Base-by-base conservation (phyloP, 1,140 invertebrate species). In the Calosoma granatense region DNA sequence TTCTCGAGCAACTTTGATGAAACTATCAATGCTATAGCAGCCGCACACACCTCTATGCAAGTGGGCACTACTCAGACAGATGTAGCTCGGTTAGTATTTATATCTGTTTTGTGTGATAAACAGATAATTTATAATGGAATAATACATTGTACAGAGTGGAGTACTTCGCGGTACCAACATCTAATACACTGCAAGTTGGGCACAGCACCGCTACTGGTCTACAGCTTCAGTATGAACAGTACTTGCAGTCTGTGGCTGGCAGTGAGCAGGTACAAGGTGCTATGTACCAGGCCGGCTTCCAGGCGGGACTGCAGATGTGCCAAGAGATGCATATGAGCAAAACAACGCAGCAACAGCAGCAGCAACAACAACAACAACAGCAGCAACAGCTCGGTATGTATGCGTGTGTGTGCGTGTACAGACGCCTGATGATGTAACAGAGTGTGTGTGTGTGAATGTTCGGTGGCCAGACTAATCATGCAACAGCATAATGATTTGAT, bases 131-230 rank as follows among this genome's bases (percentile, higher is more conserved):
- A 9, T n/a, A 36, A n/a, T n/a, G n/a, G 9, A 36, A 36, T 20
- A 9, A 51, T 11, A n/a, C 11, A n/a, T 36, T 36, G 26, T 9
- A 9, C n/a, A 47, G 68, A 56, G 65, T 71, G 19, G 78, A 80
- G 61, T 80, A 78, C 63, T 79, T 80, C 59, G 71, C 76, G 14
- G 73, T 76, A 55, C 77, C 77, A 14, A 67, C 76, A 20, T 54
- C 70, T 1, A 70, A 71, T 21, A 61, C 67, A 55, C 61, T 77
- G 60, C 70, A 74, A 2, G 65, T 73, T 1, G 72, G 54, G 65
- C 70, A 26, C 63, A 65, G 3, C 17, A 67, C 67, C n/a, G 69
- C 62, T 21, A 61, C 66, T 9, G 67, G 68, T 20, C 67, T 72
- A 20, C 71, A 75, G 58, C 64, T 70, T 57, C 67, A 66, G 11